Base-by-base conservation (phyloP, 2,888 invertebrate genomes). In the Corbicula japonica region DNA sequence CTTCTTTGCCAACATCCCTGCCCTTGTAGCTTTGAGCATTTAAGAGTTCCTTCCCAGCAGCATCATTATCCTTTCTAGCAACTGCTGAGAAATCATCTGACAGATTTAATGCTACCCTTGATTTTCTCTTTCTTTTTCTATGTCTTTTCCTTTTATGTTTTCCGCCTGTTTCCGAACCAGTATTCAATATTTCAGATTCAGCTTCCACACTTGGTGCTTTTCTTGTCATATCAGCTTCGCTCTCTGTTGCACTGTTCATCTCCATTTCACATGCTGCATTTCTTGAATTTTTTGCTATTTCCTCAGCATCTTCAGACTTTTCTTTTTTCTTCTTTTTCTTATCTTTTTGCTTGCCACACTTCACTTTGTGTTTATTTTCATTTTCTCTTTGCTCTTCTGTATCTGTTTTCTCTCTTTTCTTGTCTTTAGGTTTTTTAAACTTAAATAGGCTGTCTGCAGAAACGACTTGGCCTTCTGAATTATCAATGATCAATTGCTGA, bases 1-100 rank as follows among this genome's bases (percentile, higher is more conserved):
- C 69, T 38, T 68, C 70, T 52, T 50, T 50, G 15, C 48, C 38
- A 12, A 81, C 56, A n/a, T 66, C 62, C 21, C 28, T 73, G 3
- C 76, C 76, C 26, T 52, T 65, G 56, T 76, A 76, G 8, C 4
- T 30, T 3, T 28, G 26, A 30, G 38, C 30, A 1, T 58, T 58
- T 28, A 30, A 15, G 38, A 44, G 1, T 48, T 18, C 21, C 15
- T 18, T 1, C 44, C 30, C 5, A 48, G 62, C 21, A 32, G 46
- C 62, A 18, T 3, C n/a, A 32, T 32, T 18, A 8, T 10, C 28
- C 5, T 61, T 44, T n/a, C 2, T 28, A 3, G 41, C n/a, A 50
- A 26, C 23, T 50, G 10, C 23, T 50, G 23, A 2, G 10, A n/a
- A 23, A 23, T 12, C 3, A 23, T 4, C 10, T 23, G 4, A 12